Evolutionary conservation across 2,113 vertebrate species (phyloP), one percentile per base, ranked within the genome.

Genomic region (Suncus etruscus): DNA sequence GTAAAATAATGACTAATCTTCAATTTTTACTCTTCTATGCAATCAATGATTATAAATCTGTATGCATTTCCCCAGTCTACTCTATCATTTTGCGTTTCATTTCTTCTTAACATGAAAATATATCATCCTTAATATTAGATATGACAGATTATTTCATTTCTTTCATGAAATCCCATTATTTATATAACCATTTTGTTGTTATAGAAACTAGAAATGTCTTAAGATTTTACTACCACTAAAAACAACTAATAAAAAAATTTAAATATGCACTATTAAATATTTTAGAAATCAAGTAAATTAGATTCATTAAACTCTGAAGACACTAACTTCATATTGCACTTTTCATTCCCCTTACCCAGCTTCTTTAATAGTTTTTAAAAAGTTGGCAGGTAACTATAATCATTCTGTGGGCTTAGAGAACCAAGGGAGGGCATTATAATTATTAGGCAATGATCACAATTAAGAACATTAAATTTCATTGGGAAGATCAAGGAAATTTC

Each of bases 371-470:
- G 24, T 76, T 88, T 24, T 61, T 78, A 82, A 69, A 93, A 83
- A 79, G 3, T 63, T 73, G 68, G 24, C 66, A 90, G 61, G 83
- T 48, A 86, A 74, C 15, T 66, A 0, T 25, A 76, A 72, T 47
- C 18, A 50, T 95, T 87, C 39, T 68, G 47, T 48, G 24, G 75
- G 25, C 72, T 87, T 39, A 88, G 68, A 91, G 86, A 84, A 79
- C 72, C 47, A 72, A 76, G 39, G 90, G 31, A 75, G 50, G 85
- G 45, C 74, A 50, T 51, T 78, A 24, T 87, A 95, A 89, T 91
- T 88, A 90, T 68, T 91, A 82, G 66, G 80, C 88, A 93, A 80
- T 45, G 31, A 92, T 63, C 45, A 88, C 45, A n/a, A 86, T 77
- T 54, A 20, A 70, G 63, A 90, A 29, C 12, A 77, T 65, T 90